These are phyloP conservation scores for Hemiscyllium ocellatum DNA, from an alignment of 2,113 vertebrate genomes.

Conservation along the genomic window DNA sequence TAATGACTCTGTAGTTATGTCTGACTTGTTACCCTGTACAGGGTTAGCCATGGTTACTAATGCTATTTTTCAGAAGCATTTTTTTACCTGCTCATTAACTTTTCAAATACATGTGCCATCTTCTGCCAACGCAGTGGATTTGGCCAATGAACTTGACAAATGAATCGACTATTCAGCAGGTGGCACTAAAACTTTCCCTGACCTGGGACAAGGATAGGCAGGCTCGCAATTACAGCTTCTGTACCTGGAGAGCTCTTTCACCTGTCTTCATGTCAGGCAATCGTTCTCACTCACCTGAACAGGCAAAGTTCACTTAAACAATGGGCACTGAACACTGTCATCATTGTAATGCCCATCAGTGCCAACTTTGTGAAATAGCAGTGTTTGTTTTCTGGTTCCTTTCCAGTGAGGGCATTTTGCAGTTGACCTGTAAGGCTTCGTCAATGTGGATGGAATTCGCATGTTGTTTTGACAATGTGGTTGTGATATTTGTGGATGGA, in stretches of 20 bases:
- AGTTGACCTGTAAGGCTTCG: neutral
- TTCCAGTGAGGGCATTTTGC: neutral
- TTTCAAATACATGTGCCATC: neutral
- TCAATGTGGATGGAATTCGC: neutral
- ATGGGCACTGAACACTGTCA: neutral
- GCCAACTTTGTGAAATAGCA: neutral
- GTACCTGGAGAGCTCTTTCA: neutral
- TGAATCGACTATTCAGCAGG: neutral
- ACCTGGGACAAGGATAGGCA: neutral
- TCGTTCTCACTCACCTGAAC: neutral
- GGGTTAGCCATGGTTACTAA: neutral
- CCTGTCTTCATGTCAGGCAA: neutral
- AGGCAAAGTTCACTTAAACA: neutral
- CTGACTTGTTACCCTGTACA: neutral
- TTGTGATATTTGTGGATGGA: neutral
- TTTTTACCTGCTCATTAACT: constrained; percentile 10
- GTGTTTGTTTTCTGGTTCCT: neutral
- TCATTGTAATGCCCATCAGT: neutral
- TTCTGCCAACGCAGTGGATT: neutral
- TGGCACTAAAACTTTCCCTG: neutral
- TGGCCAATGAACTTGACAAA: neutral
- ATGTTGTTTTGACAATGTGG: neutral
- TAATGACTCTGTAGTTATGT: neutral
- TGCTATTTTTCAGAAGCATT: neutral
- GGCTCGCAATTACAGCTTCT: neutral